Percentiles rank a stretch among this genome's conserved stretches.
These are phyloP conservation scores for Phengaris arion DNA, from an alignment of 2,888 invertebrate genomes.

Conservation along the genomic window DNA sequence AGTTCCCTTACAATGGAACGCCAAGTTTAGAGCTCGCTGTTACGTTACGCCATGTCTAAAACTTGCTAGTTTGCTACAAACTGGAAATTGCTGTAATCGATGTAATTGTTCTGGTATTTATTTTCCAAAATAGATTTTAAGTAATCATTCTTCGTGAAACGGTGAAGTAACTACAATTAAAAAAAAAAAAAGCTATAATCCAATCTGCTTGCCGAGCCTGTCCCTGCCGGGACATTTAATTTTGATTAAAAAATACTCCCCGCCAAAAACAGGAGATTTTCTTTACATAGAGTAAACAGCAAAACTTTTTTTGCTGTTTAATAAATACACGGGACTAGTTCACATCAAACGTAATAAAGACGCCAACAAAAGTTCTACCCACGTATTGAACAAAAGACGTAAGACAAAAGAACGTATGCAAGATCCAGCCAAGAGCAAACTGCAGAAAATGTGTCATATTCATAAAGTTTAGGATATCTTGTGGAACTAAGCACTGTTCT, in stretches of 20 bases:
- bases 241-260: too few relatives aligned
- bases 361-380: not conserved
- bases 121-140: too few relatives aligned
- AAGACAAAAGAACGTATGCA: constrained; percentile 22
- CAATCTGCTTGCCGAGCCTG: too few relatives aligned
- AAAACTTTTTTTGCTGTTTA: too few relatives aligned
- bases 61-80: not conserved
- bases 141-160: too few relatives aligned
- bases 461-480: constrained; percentile 37
- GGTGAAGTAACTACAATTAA: too few relatives aligned
- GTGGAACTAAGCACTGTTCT: constrained; percentile 23
- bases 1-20: constrained; percentile 31
- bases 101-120: not conserved
- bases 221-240: too few relatives aligned
- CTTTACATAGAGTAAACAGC: too few relatives aligned
- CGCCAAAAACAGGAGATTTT: too few relatives aligned
- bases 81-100: not conserved
- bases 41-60: constrained; percentile 5
- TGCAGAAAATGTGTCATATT: constrained; percentile 38
- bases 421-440: constrained; percentile 25
- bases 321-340: not conserved
- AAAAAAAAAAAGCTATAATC: too few relatives aligned
- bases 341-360: not conserved
- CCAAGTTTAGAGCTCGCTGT: constrained; percentile 10
- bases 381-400: constrained; percentile 4